Evolutionary conservation across 2,113 vertebrate genomes (phyloP), one percentile per base, ranked within the genome.

Genomic region (Corythaixoides concolor): DNA sequence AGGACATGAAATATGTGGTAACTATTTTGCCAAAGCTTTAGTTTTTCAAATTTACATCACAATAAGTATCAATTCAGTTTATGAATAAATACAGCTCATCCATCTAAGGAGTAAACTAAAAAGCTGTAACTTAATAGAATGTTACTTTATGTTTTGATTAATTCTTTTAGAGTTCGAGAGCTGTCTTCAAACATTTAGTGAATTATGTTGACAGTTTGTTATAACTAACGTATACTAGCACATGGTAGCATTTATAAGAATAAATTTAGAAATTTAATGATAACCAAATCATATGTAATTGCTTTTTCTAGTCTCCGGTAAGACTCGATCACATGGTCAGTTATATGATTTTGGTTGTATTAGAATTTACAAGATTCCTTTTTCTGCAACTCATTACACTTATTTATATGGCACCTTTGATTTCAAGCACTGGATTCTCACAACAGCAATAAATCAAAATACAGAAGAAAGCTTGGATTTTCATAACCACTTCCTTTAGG

Each of bases 81-180:
- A 47, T 79, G 24, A 90, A 4, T 79, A 92, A 93, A 93, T 73
- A 56, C 90, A 75, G 62, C 30, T 53, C 78, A 89, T 82, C 67
- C 47, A 35, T 69, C 83, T 76, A 89, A 93, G 39, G 35, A 89
- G 43, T 15, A 66, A 90, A 64, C 26, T 49, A 79, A 83, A 52
- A 47, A 73, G 27, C 76, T 72, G 33, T 85, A 72, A 86, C 77
- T 95, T 94, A 82, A 90, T 79, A 93, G 94, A 95, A 52, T 69
- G 55, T 75, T 78, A 92, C 78, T 59, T 68, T 86, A 33, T 81
- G 55, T 81, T 85, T 82, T n/a, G 18, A 62, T 90, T 59, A 87
- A 82, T 90, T 90, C 59, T 93, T 85, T 74, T 53, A 56, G 73
- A 62, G 45, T 79, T 93, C 64, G 66, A 95, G 58, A 43, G 32